phyloP scores from a whole-genome alignment of 2,797 vertebrate species.

The Pangasius macronema region DNA sequence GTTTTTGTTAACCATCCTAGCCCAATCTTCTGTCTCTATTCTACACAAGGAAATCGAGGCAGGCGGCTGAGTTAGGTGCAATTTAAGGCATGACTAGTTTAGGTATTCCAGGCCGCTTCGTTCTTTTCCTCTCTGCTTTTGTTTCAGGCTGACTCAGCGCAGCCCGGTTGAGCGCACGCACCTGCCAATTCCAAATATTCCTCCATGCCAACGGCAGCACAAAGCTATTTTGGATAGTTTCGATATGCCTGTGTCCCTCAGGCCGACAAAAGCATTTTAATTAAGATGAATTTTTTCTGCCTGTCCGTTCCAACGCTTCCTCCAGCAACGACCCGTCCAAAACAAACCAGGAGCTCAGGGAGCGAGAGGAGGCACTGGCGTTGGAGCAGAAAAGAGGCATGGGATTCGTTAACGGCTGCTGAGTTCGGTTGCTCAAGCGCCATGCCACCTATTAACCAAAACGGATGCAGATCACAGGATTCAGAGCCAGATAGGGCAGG shows the following conservation, averaged over 20 bases:
- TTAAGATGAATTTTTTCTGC: slow-evolving; percentile 43
- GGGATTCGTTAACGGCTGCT: slow-evolving; percentile 38
- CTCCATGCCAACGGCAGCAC: slow-evolving; percentile 30
- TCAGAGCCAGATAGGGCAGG: slow-evolving; percentile 41
- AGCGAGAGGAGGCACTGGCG: neutral
- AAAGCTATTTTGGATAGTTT: slow-evolving; percentile 42
- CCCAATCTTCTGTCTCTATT: neutral
- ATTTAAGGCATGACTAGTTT: slow-evolving; percentile 37
- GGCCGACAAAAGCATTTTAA: slow-evolving; percentile 49
- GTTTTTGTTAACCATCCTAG: too few species aligned
- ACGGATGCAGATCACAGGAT: slow-evolving; percentile 31
- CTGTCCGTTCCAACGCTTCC: slow-evolving; percentile 2
- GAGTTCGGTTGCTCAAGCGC: neutral
- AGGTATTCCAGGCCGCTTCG: slow-evolving; percentile 14
- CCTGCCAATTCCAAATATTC: slow-evolving; percentile 39
- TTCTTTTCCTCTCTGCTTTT: slow-evolving; percentile 14
- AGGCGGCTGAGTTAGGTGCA: slow-evolving; percentile 13
- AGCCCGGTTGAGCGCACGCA: neutral
- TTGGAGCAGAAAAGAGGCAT: slow-evolving; percentile 3
- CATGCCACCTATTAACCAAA: slow-evolving; percentile 34
- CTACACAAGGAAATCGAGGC: slow-evolving; percentile 15
- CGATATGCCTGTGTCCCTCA: slow-evolving; percentile 31
- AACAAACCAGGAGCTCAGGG: slow-evolving; percentile 17
- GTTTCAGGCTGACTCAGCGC: slow-evolving; percentile 29
- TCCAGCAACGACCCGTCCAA: slow-evolving; percentile 11